These are phyloP conservation scores for Laticauda colubrina DNA, from an alignment of 2,113 vertebrate genomes.

Conservation along the genomic window DNA sequence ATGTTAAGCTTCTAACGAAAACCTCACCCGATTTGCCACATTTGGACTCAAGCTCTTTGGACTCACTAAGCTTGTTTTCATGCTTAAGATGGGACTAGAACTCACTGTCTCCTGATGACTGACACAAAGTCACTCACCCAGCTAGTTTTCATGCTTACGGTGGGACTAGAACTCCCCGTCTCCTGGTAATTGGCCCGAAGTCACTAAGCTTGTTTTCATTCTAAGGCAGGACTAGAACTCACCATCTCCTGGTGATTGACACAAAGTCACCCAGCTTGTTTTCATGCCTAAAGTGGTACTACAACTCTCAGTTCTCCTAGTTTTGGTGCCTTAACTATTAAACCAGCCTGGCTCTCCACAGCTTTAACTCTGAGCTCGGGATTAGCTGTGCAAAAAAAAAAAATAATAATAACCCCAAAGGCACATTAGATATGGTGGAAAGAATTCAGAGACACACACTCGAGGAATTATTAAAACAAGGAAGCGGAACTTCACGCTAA, in stretches of 20 bases:
- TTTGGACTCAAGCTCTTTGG: neutral
- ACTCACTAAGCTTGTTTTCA: neutral
- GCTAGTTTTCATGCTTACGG: too few species aligned
- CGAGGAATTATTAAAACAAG: neutral
- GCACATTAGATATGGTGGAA: neutral
- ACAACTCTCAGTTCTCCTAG: neutral
- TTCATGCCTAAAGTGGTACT: neutral
- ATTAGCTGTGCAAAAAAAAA: neutral
- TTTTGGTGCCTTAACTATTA: neutral
- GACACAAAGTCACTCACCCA: too few species aligned
- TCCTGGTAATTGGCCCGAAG: too few species aligned
- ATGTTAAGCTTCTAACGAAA: neutral
- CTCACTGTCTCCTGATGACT: too few species aligned
- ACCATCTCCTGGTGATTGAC: neutral
- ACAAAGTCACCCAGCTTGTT: neutral
- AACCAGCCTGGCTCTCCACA: neutral
- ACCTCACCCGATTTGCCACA: neutral
- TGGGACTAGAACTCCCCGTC: too few species aligned
- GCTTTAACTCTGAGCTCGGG: neutral
- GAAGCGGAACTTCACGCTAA: neutral
- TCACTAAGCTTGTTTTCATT: accelerated
- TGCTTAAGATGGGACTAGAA: neutral
- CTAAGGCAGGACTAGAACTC: too few species aligned
- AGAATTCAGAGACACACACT: neutral
- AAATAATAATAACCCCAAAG: neutral